Base-by-base conservation (phyloP, 2,797 vertebrate genomes). In the Alectoris magna region DNA sequence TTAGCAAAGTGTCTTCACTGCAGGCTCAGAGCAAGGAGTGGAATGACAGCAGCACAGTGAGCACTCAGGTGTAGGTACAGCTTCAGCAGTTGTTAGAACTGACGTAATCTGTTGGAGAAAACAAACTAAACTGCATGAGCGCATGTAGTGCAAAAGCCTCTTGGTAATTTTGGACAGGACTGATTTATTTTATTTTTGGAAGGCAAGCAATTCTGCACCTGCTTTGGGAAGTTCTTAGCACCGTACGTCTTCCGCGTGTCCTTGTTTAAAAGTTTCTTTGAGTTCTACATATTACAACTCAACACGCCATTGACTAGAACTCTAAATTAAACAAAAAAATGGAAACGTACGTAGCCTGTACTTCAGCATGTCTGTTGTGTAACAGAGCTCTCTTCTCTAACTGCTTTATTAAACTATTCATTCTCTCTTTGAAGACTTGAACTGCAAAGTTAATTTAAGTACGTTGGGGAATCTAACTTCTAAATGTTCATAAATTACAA, bases 321-420 rank as follows among this genome's bases (percentile, higher is more conserved):
- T 38, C 3, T 64, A 81, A 92, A 92, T 55, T 84, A 36, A 72
- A 73, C 34, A 34, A 24, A 88, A 19, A 26, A 53, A 53, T 6
- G 1, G 78, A 39, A 80, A 38, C 4, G 2, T 43, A 17, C 29
- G 2, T 81, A 55, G 17, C 23, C 66, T 92, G 66, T 36, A 67
- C 94, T 71, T 78, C 38, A 94, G n/a, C 46, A 58, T 56, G 87
- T 80, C 56, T 93, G 62, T 93, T 95, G 88, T 95, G 90, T 94
- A 97, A 94, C 73, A 87, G 62, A 55, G 63, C 59, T 94, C 64
- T 93, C 41, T 39, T 94, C 78, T 94, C 90, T 96, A 97, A 97
- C 96, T 96, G 93, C 75, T 95, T 92, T 96, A 97, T 97, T 97
- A 97, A 97, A 81, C 85, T 92, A 84, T 95, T 96, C 86, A 92